Base-by-base conservation (phyloP, 2,888 invertebrate genomes). In the Melanargia galathea region DNA sequence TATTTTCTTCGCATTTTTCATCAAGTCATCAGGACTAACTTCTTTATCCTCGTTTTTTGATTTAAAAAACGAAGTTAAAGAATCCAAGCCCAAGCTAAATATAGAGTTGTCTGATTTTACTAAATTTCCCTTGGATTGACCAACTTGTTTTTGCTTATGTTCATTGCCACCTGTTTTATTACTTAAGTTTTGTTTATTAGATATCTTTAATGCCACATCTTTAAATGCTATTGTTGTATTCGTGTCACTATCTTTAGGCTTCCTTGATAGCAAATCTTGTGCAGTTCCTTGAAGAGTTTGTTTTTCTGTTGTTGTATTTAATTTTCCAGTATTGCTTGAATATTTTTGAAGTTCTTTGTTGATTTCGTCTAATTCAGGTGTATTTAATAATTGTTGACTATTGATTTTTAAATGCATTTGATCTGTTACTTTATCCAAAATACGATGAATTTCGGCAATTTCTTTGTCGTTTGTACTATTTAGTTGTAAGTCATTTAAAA, bases 401-500 rank as follows among this genome's bases (percentile, higher is more conserved):
- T 62, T 64, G 7, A 63, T 56, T 52, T 75, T 70, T 60, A 72
- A 69, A 20, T 75, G 71, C n/a, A 74, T 60, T 60, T 76, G 73
- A 54, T 75, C 68, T 20, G 83, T 70, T 26, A 84, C 74, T 69
- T 78, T 72, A 66, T 80, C 73, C 16, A 84, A 75, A 38, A 81
- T 72, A 40, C 72, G 66, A 46, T 76, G 75, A 54, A 87, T 78
- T 73, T 83, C 78, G 1, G 71, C 73, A 1, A 73, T 73, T 70
- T 82, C 78, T n/a, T 78, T 71, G 26, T 64, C 63, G 63, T 80
- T 80, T 62, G 71, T 74, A 51, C 79, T 70, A 40, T 64, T 75
- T n/a, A 70, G 65, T 73, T 84, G 79, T 46, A 78, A 68, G 54
- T 80, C 70, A 43, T 82, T 77, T 52, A 87, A 72, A 33, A 75